Evolutionary conservation across 2,113 vertebrate species (phyloP), one percentile per base, ranked within the genome.

Genomic region (Microcebus lehilahytsara): DNA sequence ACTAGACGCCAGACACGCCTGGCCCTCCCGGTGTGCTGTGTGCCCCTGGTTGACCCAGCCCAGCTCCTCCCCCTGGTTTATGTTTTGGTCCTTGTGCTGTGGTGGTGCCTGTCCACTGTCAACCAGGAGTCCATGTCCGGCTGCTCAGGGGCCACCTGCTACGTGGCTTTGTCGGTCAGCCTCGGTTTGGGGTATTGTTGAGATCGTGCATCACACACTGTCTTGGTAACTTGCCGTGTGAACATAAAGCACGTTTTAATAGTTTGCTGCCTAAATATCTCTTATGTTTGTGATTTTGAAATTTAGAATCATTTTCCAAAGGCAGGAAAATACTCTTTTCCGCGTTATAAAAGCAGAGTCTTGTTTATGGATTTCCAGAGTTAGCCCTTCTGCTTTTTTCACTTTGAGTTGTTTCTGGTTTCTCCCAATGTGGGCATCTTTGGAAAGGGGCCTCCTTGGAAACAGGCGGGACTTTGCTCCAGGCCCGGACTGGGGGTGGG

Each of bases 401-500:
- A 1, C 32, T 7, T 12, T 25, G 27, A 34, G 60, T 30, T 53
- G 12, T 42, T 53, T 34, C 14, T 14, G 1, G 60, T 11, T 30
- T 12, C 49, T 0, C 16, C 25, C 9, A 8, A 8, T 37, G 4
- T 2, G 8, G 9, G 0, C 4, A 6, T 34, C 20, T 2, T 13
- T 4, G 37, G 5, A 8, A n/a, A 62, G 69, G 32, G 14, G 9
- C 1, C 34, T 37, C 30, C 6, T 27, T 23, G 20, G 8, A 25
- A 16, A 27, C 7, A 14, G 69, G 40, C 32, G 6, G 64, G 13
- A 67, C 32, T 67, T 67, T 13, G 13, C 32, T 67, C 62, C 13
- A 67, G 64, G 64, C 12, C 64, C 16, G 6, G 14, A 67, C 30
- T 32, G 32, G 30, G 64, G 14, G 64, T 67, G 6, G 9, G 62